Evolutionary conservation across 1,140 invertebrate genomes (phyloP), one percentile per base, ranked within the genome.

Genomic region (Diorhabda sublineata): DNA sequence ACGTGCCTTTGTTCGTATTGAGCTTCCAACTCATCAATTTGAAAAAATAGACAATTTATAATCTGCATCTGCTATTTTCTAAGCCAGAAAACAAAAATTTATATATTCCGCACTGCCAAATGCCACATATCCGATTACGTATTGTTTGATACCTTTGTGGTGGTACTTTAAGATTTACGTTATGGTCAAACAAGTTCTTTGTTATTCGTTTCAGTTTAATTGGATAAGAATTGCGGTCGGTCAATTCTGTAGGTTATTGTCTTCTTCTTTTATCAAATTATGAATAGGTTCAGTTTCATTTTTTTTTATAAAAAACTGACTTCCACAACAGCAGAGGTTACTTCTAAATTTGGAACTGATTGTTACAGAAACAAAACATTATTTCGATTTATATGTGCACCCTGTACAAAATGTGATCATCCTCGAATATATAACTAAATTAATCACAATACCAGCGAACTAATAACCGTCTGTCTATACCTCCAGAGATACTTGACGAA

Each of bases 171-270:
- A 41, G 52, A 64, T 52, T 26, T 57, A 26, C 45, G 44, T 42
- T 64, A 64, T 64, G 63, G 63, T 64, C 63, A 64, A 64, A 64
- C 63, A 56, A 64, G 45, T 41, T 64, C 26, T n/a, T 56, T 64
- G 63, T 64, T 64, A 11, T 44, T 5, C 9, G 26, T 60, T 7
- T 56, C 45, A 58, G 45, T 58, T 45, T 9, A 42, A 58, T 47
- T n/a, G 59, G 52, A 56, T 56, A 2, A 7, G 52, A 56, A 6
- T 56, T 56, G 52, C 6, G 52, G n/a, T 56, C 52, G n/a, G n/a
- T 6, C 52, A 56, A 56, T 6, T 56, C 52, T 26, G 26, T 26
- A 56, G n/a, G 52, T 56, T 56, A 6, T 7, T 7, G 52, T 56
- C 6, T 60, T 26, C 4, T 2, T 8, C 42, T 60, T 41, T 7